Evolutionary conservation across 2,113 vertebrate genomes (phyloP).

Genomic region (Pseudorasbora parva): DNA sequence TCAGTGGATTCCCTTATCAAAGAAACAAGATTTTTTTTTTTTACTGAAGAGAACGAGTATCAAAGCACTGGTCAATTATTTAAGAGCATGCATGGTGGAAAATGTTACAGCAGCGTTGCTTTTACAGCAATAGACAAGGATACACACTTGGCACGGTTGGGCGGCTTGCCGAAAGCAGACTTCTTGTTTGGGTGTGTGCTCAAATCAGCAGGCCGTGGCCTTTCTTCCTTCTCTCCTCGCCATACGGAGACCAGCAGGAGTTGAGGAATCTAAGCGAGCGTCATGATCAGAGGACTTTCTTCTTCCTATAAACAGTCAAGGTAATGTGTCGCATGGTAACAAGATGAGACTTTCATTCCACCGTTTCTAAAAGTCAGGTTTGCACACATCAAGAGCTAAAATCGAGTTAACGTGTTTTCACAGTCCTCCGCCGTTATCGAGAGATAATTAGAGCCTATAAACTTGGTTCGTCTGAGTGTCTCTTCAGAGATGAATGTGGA

Average conservation of each 20-base stretch:
- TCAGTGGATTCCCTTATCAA: conserved; percentile 11
- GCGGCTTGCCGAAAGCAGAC: background rate
- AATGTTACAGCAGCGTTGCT: conserved; percentile 6
- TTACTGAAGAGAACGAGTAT: conserved; percentile 1
- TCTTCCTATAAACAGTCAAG: background rate
- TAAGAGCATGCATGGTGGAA: conserved; percentile 10
- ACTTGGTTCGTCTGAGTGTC: conserved; percentile 25
- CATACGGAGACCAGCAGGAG: conserved; percentile 25
- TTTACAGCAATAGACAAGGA: conserved; percentile 27
- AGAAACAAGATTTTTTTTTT: background rate
- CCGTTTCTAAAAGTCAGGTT: background rate
- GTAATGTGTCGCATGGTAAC: background rate
- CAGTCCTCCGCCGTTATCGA: background rate
- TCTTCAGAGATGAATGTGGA: conserved; percentile 44
- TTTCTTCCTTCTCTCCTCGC: conserved; percentile 27
- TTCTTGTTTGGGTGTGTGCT: conserved; percentile 24
- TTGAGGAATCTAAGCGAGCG: background rate
- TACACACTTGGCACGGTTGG: conserved; percentile 16
- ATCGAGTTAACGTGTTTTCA: conserved; percentile 34
- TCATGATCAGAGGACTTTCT: conserved; percentile 17
- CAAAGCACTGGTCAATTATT: conserved; percentile 41
- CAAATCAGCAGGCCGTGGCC: background rate
- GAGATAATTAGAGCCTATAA: conserved; percentile 46
- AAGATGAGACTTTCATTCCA: background rate
- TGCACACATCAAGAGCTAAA: conserved; percentile 21